Conservation (phyloP, 2,113 vertebrate genomes). For the Athene noctua region DNA sequence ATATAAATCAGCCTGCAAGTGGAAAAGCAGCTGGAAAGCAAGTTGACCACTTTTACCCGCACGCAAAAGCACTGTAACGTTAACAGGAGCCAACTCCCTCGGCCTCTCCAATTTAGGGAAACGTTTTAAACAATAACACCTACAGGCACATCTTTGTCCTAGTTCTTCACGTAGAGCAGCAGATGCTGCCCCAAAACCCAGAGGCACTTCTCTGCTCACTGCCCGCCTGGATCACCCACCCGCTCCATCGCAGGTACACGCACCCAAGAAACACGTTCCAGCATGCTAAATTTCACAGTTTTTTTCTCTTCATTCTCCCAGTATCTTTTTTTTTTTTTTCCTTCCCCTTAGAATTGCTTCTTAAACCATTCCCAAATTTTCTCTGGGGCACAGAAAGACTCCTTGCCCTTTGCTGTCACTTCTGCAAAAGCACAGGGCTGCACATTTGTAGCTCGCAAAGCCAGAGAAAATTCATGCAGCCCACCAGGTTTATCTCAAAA, state of each 20-base stretch:
- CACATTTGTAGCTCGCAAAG: neutral
- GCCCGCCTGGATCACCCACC: neutral
- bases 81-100: neutral
- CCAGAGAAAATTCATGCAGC: neutral
- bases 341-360: neutral
- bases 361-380: neutral
- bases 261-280: neutral
- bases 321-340: rapidly evolving
- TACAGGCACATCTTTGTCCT: neutral
- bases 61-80: neutral
- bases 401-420: neutral
- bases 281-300: rapidly evolving
- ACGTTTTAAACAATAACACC: neutral
- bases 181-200: neutral
- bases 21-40: neutral
- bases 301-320: neutral
- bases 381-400: neutral
- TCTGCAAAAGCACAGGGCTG: neutral
- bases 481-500: neutral
- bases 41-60: neutral
- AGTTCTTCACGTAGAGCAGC: rapidly evolving
- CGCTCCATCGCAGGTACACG: rapidly evolving
- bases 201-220: too few species aligned
- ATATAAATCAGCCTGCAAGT: neutral
- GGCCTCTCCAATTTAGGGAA: neutral